Evolutionary conservation across 2,888 invertebrate species (phyloP).

Genomic region (Nemurella pictetii): DNA sequence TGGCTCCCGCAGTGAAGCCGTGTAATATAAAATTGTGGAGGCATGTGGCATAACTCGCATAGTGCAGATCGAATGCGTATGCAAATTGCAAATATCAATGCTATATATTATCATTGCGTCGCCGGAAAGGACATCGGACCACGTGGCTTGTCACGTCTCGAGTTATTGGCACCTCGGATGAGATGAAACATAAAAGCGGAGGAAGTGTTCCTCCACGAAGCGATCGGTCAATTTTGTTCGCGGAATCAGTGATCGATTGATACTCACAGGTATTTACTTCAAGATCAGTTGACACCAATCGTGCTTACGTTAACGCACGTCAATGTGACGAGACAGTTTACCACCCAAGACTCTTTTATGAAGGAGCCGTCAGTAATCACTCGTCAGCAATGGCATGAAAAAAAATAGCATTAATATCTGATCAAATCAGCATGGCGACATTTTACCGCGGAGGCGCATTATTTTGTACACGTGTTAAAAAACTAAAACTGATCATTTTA

Average conservation of each 20-base stretch:
- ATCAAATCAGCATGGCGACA: background rate
- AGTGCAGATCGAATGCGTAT: background rate
- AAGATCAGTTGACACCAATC: background rate
- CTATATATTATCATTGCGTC: background rate
- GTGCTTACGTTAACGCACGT: background rate
- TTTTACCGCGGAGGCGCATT: background rate
- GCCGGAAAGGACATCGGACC: background rate
- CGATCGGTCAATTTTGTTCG: background rate
- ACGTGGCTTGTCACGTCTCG: background rate
- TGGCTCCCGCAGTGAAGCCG: background rate
- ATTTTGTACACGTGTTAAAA: background rate
- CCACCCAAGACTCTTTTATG: too few species aligned
- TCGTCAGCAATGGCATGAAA: background rate
- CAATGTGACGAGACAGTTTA: background rate
- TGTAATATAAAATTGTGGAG: background rate
- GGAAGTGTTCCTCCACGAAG: background rate
- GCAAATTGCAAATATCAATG: background rate
- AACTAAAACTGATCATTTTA: background rate
- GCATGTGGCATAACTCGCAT: background rate
- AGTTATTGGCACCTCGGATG: background rate
- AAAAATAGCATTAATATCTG: background rate
- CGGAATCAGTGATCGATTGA: background rate
- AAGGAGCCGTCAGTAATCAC: background rate
- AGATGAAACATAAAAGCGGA: background rate
- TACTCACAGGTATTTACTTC: background rate